Conservation (phyloP, 1,140 invertebrate genomes). For the Apis laboriosa region DNA sequence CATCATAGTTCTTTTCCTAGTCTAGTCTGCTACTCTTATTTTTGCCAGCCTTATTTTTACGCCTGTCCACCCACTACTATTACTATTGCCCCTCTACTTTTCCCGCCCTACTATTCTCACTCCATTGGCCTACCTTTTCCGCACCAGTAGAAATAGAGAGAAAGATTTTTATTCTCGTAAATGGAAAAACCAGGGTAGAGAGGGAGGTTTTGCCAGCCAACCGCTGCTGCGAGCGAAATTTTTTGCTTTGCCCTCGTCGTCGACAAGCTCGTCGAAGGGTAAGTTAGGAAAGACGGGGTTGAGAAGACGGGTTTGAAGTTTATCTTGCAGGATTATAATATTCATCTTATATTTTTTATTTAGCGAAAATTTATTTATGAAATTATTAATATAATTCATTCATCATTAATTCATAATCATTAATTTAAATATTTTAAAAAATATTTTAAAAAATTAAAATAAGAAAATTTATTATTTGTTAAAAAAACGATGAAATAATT, state of each 20-base stretch:
- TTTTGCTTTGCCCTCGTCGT: slow-evolving; percentile 49
- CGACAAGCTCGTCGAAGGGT: slow-evolving; percentile 39
- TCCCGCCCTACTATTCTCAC: slow-evolving; percentile 9
- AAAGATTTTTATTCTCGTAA: slow-evolving; percentile 66
- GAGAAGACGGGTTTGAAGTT: not conserved
- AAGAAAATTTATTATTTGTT: not conserved
- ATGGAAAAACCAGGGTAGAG: slow-evolving; percentile 61
- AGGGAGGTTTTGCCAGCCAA: slow-evolving; percentile 65
- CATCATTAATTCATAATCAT: not conserved
- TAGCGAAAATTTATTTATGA: not conserved
- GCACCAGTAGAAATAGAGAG: slow-evolving; percentile 55
- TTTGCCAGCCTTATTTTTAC: slow-evolving; percentile 65
- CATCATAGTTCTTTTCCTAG: slow-evolving; percentile 51
- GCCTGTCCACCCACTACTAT: slow-evolving; percentile 30
- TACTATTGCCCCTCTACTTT: not conserved
- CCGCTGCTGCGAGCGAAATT: slow-evolving; percentile 62
- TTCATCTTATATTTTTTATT: not conserved
- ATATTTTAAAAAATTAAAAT: not conserved
- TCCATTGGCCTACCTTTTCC: slow-evolving; percentile 47
- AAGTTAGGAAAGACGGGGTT: slow-evolving; percentile 20
- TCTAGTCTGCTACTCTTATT: slow-evolving; percentile 36
- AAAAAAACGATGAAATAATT: not conserved
- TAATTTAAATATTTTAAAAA: not conserved
- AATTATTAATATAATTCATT: not conserved
- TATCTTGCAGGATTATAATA: not conserved